Percentiles rank a stretch among this genome's conserved stretches.
These are phyloP conservation scores for Drosophila helvetica DNA, from an alignment of 2,888 invertebrate genomes.

Conservation along the genomic window DNA sequence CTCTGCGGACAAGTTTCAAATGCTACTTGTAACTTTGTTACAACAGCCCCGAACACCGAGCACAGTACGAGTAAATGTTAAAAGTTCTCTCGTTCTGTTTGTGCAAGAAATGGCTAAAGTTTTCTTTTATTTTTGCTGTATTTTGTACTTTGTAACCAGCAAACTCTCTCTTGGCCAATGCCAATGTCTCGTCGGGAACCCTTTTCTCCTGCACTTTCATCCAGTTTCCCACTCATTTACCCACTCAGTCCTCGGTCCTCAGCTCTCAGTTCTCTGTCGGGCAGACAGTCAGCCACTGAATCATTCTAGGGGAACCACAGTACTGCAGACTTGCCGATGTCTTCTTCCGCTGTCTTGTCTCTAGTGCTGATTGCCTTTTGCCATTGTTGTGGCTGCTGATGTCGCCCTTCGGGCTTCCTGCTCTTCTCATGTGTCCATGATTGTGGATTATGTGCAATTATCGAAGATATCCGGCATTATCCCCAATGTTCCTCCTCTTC, in stretches of 20 bases:
- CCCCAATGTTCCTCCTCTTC: constrained; percentile 55
- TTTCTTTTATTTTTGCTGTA: constrained; percentile 47
- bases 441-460: constrained; percentile 73
- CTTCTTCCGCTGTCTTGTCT: constrained; percentile 37
- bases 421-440: constrained; percentile 18
- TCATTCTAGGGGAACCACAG: constrained; percentile 43
- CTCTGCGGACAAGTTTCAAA: constrained; percentile 68
- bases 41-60: constrained; percentile 38
- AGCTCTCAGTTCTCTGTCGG: constrained; percentile 40
- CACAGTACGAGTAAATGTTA: constrained; percentile 52
- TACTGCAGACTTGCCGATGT: constrained; percentile 42
- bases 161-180: constrained; percentile 42
- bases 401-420: constrained; percentile 15
- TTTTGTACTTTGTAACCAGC: constrained; percentile 61
- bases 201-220: constrained; percentile 18
- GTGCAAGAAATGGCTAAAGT: constrained; percentile 69
- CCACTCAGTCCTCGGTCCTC: constrained; percentile 44
- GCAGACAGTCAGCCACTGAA: constrained; percentile 52
- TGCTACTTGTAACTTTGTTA: constrained; percentile 76
- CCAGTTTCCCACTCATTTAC: constrained; percentile 47
- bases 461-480: constrained; percentile 76
- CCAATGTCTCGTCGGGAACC: constrained; percentile 43
- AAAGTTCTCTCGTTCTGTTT: constrained; percentile 58
- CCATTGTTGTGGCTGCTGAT: constrained; percentile 31
- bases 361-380: constrained; percentile 64